These are phyloP conservation scores for Drosophila eugracilis DNA, from an alignment of 1,140 invertebrate genomes.

Conservation along the genomic window DNA sequence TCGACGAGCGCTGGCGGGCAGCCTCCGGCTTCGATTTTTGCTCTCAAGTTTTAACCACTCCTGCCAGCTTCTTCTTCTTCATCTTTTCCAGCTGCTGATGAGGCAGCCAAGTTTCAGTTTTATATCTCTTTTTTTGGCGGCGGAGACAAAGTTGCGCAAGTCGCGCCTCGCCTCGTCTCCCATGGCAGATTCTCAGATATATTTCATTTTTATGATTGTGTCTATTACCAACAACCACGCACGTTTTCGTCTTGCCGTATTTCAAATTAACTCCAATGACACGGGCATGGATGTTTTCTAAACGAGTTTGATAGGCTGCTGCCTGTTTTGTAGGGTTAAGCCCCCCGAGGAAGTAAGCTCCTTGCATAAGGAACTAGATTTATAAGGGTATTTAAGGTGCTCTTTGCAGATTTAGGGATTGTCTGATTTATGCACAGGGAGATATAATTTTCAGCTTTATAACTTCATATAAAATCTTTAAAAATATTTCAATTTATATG, in stretches of 20 bases:
- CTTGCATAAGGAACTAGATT: neutral
- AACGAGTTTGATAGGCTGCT: conserved; percentile 16
- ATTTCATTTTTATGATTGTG: conserved; percentile 84
- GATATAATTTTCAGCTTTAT: neutral
- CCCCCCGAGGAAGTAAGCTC: neutral
- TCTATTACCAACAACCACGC: conserved; percentile 82
- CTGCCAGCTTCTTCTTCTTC: conserved; percentile 48
- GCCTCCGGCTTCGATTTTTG: conserved; percentile 56
- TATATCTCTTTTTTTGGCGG: conserved; percentile 7
- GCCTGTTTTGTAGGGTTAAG: neutral
- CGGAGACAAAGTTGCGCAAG: conserved; percentile 70
- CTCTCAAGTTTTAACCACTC: conserved; percentile 60
- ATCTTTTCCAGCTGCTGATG: conserved; percentile 61
- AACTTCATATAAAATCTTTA: neutral
- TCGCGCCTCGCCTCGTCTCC: conserved; percentile 49
- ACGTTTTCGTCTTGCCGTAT: conserved; percentile 71
- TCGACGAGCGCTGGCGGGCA: conserved; percentile 29
- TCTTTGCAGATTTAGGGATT: neutral
- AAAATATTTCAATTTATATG: neutral
- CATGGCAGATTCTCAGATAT: conserved; percentile 83
- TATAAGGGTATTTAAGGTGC: conserved; percentile 32
- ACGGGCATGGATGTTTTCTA: conserved; percentile 30
- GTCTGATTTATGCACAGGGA: neutral
- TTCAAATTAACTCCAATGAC: conserved; percentile 42
- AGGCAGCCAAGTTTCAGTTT: conserved; percentile 46